Conservation (phyloP, 2,797 vertebrate genomes). For the Bucorvus abyssinicus region DNA sequence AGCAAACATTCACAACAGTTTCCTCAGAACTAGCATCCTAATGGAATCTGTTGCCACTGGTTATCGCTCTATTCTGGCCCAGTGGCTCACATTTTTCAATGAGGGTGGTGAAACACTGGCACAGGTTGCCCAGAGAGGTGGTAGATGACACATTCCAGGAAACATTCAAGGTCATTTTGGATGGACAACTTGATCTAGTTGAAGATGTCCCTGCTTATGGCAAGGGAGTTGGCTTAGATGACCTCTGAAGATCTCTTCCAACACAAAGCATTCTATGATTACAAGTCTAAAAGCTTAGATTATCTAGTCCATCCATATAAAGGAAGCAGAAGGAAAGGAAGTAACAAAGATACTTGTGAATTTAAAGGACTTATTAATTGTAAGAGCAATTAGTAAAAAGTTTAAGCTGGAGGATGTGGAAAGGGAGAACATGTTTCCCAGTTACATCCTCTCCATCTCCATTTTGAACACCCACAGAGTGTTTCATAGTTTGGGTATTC, state of each 20-base stretch:
- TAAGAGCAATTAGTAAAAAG: neutral
- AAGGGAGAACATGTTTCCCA: neutral
- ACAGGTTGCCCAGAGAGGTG: no score
- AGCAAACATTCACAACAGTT: neutral
- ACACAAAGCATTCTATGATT: neutral
- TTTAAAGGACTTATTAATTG: neutral
- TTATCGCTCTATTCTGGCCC: neutral
- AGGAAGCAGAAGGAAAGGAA: neutral
- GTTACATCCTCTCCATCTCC: neutral
- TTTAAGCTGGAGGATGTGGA: neutral
- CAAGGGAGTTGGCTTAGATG: no score
- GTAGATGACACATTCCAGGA: no score
- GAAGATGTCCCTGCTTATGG: no score
- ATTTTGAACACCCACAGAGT: neutral
- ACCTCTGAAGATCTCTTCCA: no score
- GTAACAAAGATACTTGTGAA: neutral
- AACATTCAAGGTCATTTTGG: no score
- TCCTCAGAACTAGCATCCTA: accelerated
- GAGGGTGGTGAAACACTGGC: no score
- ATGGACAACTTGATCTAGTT: no score
- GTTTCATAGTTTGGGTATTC: neutral
- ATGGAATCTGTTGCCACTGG: neutral
- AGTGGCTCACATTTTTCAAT: neutral
- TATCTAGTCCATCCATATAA: neutral
- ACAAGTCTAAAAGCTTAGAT: neutral